phyloP scores from a whole-genome alignment of 2,888 invertebrate species.

The Andrena fulva region DNA sequence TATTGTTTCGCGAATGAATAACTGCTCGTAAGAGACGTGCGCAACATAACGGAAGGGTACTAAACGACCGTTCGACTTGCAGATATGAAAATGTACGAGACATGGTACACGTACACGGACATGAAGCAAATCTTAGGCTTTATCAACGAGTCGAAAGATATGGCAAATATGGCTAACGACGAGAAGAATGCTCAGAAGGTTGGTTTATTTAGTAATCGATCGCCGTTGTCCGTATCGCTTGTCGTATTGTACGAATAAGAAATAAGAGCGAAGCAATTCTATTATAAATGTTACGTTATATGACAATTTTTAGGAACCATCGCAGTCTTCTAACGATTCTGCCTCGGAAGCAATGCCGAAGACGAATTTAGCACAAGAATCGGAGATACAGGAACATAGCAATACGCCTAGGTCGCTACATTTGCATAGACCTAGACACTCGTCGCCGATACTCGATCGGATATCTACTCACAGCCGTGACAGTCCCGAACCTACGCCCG shows the following conservation, averaged over 20 bases:
- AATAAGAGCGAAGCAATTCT: background rate
- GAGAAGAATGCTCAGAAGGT: conserved; percentile 61
- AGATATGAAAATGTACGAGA: conserved; percentile 73
- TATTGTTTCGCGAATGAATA: no score
- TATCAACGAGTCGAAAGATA: conserved; percentile 69
- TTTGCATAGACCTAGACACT: conserved; percentile 37
- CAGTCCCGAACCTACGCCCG: conserved; percentile 45
- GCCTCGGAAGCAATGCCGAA: conserved; percentile 30
- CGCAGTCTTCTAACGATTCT: conserved; percentile 48
- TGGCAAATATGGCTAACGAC: conserved; percentile 51
- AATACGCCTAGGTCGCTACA: conserved; percentile 44
- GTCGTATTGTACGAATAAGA: background rate
- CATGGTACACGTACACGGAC: conserved; percentile 55
- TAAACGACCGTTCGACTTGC: background rate
- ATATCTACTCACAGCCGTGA: conserved; percentile 24
- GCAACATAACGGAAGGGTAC: no score
- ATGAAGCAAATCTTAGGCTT: conserved; percentile 69
- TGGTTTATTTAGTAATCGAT: background rate
- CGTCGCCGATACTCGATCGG: conserved; percentile 43
- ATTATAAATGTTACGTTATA: conserved; percentile 12
- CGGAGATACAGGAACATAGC: conserved; percentile 42
- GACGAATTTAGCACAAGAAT: conserved; percentile 37
- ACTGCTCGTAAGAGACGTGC: no score
- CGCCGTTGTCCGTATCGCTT: background rate
- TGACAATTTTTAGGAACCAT: conserved; percentile 51